Percentiles rank a stretch among this genome's conserved stretches.
phyloP scores from a whole-genome alignment of 2,797 vertebrate species.

The Parauchenoglanis punctatus region DNA sequence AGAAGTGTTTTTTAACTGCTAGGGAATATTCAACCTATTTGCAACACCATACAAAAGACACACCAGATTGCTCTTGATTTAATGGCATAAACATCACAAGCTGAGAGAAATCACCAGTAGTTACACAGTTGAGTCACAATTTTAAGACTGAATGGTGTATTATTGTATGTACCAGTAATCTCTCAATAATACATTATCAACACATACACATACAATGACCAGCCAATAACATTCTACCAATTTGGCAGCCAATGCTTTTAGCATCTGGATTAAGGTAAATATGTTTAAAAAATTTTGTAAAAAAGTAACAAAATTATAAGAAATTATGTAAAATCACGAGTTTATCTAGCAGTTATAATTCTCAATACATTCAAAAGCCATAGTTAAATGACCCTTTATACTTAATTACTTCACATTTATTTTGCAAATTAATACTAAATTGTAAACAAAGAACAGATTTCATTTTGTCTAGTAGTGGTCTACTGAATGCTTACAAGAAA shows the following conservation, averaged over 20 bases:
- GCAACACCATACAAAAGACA: neutral
- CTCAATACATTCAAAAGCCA: slow-evolving; percentile 20
- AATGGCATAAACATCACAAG: slow-evolving; percentile 31
- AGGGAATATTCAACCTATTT: neutral
- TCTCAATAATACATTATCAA: slow-evolving; percentile 17
- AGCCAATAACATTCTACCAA: neutral
- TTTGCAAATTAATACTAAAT: neutral
- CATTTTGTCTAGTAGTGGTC: slow-evolving; percentile 7
- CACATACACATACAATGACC: slow-evolving; percentile 20
- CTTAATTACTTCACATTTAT: neutral
- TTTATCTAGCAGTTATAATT: slow-evolving; percentile 21
- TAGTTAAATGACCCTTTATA: neutral
- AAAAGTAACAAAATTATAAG: slow-evolving; percentile 54
- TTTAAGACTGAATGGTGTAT: slow-evolving; percentile 13
- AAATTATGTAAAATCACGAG: slow-evolving; percentile 50
- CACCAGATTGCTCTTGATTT: slow-evolving; percentile 33
- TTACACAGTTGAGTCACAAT: slow-evolving; percentile 22
- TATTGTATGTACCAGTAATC: neutral
- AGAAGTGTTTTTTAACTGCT: neutral
- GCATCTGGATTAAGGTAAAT: slow-evolving; percentile 41
- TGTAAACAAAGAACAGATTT: slow-evolving; percentile 5
- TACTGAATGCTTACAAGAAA: neutral
- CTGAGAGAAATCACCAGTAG: slow-evolving; percentile 9
- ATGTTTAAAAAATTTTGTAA: slow-evolving; percentile 35
- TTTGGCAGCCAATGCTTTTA: slow-evolving; percentile 20